phyloP scores from a whole-genome alignment of 92 coral and sea anemone genomes.

The Zoanthus solanderi region DNA sequence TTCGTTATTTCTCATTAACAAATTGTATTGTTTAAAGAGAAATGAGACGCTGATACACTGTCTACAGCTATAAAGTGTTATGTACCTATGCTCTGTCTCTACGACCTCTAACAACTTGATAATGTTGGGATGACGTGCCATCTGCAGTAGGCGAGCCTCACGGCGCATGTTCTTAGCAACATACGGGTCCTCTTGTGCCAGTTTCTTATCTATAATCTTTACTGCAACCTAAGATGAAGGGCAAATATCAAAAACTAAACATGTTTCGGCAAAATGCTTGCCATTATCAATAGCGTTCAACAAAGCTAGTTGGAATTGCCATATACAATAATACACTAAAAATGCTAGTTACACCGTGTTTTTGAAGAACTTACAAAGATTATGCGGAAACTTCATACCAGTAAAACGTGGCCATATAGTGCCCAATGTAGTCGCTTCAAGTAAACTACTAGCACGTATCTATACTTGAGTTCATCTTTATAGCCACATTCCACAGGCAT shows the following conservation, averaged over 20 bases:
- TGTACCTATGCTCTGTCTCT: constrained; percentile 92
- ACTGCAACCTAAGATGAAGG: constrained; percentile 81
- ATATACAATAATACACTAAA: no score
- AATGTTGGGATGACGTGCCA: constrained; percentile 93
- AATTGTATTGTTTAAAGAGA: background rate
- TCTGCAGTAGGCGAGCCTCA: constrained; percentile 96
- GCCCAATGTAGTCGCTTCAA: no score
- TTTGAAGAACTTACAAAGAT: no score
- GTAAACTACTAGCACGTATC: no score
- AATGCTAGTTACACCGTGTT: no score
- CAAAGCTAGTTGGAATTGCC: no score
- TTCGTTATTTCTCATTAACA: background rate
- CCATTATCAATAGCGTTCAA: background rate
- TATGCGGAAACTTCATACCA: no score
- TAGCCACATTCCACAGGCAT: no score
- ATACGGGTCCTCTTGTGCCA: constrained; percentile 92
- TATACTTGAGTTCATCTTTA: no score
- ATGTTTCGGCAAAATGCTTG: background rate
- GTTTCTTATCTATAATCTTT: constrained; percentile 96
- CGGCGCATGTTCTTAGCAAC: constrained; percentile 98
- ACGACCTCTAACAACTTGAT: constrained; percentile 94
- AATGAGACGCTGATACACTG: background rate
- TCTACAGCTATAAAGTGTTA: background rate
- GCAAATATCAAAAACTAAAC: background rate
- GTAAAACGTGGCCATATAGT: no score